Evolutionary conservation across 2,888 invertebrate species (phyloP).

Genomic region (Ormyrus labotus): DNA sequence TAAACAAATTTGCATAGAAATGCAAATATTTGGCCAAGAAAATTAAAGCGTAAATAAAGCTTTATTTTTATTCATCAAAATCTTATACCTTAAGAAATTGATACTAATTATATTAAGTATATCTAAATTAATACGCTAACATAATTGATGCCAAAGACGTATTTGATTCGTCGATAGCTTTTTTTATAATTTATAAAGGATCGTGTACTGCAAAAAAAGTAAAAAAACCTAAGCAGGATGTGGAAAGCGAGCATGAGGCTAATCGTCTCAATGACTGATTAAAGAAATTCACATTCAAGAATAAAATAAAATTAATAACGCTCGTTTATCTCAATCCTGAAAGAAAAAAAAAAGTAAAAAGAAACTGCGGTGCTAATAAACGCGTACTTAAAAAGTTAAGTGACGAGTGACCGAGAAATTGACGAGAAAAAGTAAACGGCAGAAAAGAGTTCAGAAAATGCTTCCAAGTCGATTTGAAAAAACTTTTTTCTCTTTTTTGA

Average conservation of each 20-base stretch:
- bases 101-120: not conserved
- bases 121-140: not conserved
- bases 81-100: too few species aligned
- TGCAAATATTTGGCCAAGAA: too few species aligned
- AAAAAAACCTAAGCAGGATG: not conserved
- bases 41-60: too few species aligned
- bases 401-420: conserved; percentile 46
- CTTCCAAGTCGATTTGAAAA: conserved; percentile 68
- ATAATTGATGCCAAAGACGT: conserved; percentile 40
- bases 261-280: conserved; percentile 24
- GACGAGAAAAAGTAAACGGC: not conserved
- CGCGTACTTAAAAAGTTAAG: conserved; percentile 68
- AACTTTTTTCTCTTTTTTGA: conserved; percentile 54
- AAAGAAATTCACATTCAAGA: conserved; percentile 12
- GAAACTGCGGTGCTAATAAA: conserved; percentile 72
- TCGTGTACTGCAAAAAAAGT: conserved; percentile 19
- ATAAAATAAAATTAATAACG: not conserved
- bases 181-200: conserved; percentile 7
- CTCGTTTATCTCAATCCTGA: conserved; percentile 45
- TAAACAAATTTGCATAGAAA: too few species aligned
- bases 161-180: conserved; percentile 35
- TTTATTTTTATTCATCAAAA: too few species aligned
- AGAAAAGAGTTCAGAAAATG: conserved; percentile 63
- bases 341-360: conserved; percentile 61
- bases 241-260: conserved; percentile 6